These are phyloP conservation scores for Aporophyla nigra DNA, from an alignment of 2,888 invertebrate genomes.

Conservation along the genomic window DNA sequence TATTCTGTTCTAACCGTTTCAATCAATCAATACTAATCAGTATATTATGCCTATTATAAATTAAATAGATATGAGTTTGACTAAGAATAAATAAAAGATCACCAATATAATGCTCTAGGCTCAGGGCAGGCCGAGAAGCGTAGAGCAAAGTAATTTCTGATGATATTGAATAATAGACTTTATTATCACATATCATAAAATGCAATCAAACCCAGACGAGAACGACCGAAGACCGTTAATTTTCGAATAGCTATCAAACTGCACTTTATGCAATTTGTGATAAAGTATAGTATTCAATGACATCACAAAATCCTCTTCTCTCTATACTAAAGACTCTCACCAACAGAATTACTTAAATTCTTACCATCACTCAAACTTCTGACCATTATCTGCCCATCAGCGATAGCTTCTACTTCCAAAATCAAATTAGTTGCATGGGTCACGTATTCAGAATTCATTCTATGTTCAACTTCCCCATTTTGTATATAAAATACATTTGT, in stretches of 20 bases:
- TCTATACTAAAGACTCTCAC: not conserved
- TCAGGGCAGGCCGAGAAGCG: not conserved
- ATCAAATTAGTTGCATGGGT: constrained; percentile 9
- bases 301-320: not conserved
- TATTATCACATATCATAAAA: too few species aligned
- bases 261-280: not conserved
- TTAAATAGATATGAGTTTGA: not conserved
- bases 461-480: constrained; percentile 54
- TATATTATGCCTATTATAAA: not conserved
- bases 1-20: not conserved
- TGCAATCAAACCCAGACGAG: not conserved
- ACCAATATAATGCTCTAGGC: not conserved
- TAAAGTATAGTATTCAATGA: not conserved
- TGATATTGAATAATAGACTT: not conserved
- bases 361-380: constrained; percentile 8
- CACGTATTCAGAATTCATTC: not conserved
- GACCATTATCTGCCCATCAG: constrained; percentile 17
- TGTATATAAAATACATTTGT: constrained; percentile 54
- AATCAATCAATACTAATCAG: not conserved
- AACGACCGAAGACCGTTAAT: not conserved
- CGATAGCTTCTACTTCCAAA: constrained; percentile 43
- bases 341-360: not conserved
- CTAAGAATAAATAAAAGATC: not conserved
- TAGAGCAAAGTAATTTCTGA: not conserved
- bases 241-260: not conserved